Conservation (phyloP, 1,140 invertebrate genomes). For the Drosophila ogumai region DNA sequence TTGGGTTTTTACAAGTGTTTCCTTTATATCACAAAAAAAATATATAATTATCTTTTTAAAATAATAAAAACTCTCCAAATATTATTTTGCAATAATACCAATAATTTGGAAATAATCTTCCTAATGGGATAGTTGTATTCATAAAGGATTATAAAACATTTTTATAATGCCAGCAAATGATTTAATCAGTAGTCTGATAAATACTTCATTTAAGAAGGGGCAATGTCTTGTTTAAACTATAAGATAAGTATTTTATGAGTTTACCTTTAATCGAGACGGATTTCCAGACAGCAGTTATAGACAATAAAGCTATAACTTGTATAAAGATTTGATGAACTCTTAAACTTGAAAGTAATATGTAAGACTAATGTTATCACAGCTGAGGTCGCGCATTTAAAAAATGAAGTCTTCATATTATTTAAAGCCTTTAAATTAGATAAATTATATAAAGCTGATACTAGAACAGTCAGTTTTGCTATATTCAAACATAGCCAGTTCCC, state of each 20-base stretch:
- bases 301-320: neutral
- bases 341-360: neutral
- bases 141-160: neutral
- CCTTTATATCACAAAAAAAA: neutral
- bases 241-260: constrained; percentile 18
- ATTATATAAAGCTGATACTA: neutral
- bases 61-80: no score
- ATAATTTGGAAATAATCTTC: neutral
- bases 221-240: constrained; percentile 2
- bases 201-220: neutral
- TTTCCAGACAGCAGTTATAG: neutral
- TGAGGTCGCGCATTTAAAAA: neutral
- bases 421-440: neutral
- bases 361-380: neutral
- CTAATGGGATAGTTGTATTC: neutral
- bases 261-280: constrained; percentile 14
- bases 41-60: neutral
- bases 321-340: neutral
- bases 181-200: neutral
- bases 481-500: neutral
- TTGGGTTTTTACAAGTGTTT: neutral
- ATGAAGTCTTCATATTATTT: neutral
- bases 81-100: neutral
- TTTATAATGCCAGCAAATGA: neutral
- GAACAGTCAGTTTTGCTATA: neutral